A percentile compares a stretch with the other conserved stretches of the same genome.
Conservation (phyloP, 1,140 invertebrate genomes). For the Orussus abietinus region DNA sequence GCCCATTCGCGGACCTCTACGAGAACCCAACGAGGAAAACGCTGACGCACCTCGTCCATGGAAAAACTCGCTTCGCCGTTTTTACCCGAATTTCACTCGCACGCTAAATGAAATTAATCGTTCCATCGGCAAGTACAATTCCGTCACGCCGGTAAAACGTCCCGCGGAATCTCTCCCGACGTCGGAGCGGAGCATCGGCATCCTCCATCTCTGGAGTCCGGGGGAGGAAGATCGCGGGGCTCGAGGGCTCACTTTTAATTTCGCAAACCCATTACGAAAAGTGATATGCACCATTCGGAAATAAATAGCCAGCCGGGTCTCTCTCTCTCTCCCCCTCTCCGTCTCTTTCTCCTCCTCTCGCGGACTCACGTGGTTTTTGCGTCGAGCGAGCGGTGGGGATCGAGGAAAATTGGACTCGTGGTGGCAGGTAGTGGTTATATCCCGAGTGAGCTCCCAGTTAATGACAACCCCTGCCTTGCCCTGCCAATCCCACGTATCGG, state of each 20-base stretch:
- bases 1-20: no score
- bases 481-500: slow-evolving; percentile 25
- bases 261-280: slow-evolving; percentile 35
- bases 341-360: slow-evolving; percentile 13
- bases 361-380: slow-evolving; percentile 39
- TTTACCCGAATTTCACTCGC: no score
- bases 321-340: slow-evolving; percentile 1
- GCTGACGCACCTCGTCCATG: no score
- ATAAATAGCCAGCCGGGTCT: slow-evolving; percentile 26
- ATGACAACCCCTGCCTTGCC: slow-evolving; percentile 48
- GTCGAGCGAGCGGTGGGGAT: slow-evolving; percentile 31
- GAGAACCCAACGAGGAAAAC: no score
- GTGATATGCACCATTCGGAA: slow-evolving; percentile 36
- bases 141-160: no score
- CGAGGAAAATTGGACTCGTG: slow-evolving; percentile 47
- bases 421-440: slow-evolving; percentile 54
- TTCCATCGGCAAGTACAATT: no score
- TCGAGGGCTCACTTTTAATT: slow-evolving; percentile 33
- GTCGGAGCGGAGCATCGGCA: no score
- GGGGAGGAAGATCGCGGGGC: slow-evolving; percentile 9
- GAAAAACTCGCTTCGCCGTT: no score
- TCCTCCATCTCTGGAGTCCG: no score
- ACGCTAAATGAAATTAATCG: no score
- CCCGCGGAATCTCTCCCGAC: background rate
- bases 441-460: slow-evolving; percentile 50